phyloP scores from a whole-genome alignment of 1,140 invertebrate species.

The Bombus sylvicola region DNA sequence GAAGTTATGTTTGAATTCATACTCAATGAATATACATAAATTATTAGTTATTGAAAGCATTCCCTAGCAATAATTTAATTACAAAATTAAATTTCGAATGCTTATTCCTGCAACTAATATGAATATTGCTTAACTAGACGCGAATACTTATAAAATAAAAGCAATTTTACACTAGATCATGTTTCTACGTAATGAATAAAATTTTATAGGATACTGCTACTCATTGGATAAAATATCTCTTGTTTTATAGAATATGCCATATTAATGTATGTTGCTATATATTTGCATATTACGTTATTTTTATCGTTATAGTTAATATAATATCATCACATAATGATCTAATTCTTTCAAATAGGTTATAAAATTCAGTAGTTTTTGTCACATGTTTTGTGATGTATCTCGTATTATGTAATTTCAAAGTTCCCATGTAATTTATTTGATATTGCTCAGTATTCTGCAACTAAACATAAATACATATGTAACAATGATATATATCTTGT shows the following conservation, averaged over 20 bases:
- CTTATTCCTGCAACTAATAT: constrained; percentile 1
- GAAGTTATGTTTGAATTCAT: background rate
- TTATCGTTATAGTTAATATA: background rate
- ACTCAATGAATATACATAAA: background rate
- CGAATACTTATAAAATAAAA: constrained; percentile 16
- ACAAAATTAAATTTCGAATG: constrained; percentile 4
- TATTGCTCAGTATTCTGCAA: background rate
- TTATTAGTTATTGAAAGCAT: background rate
- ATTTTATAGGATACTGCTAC: constrained; percentile 18
- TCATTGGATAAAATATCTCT: background rate
- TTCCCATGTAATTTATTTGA: background rate
- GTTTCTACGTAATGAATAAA: constrained; percentile 21
- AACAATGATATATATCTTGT: constrained; percentile 54
- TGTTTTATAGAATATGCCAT: background rate
- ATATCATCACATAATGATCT: background rate
- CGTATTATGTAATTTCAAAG: background rate
- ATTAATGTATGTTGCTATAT: background rate
- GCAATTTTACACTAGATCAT: constrained; percentile 20
- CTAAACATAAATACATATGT: constrained; percentile 28
- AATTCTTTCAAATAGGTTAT: background rate
- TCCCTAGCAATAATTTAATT: constrained; percentile 1
- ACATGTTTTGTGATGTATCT: background rate
- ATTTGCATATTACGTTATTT: background rate
- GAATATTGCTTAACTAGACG: constrained; percentile 1
- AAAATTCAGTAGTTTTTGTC: background rate